phyloP scores from a whole-genome alignment of 2,888 invertebrate genomes.

The Agrochola litura region DNA sequence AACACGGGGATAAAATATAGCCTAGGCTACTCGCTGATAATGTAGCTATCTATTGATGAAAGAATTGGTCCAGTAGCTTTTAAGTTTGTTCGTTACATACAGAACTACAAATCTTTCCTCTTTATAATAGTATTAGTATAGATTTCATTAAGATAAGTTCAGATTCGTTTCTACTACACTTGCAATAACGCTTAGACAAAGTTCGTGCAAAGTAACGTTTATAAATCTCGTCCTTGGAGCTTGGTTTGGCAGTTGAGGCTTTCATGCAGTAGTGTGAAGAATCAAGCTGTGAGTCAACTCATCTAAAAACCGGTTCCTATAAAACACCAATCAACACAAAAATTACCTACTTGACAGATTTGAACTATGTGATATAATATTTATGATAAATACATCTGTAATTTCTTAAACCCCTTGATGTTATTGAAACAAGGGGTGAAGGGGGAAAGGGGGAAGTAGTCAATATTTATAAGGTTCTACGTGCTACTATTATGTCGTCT shows the following conservation, averaged over 20 bases:
- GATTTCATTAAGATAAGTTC: not conserved
- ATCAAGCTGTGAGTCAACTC: not conserved
- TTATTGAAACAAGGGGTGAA: slow-evolving; percentile 10
- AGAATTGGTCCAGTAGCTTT: no score
- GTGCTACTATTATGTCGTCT: slow-evolving; percentile 58
- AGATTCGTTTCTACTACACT: not conserved
- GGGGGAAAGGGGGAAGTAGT: not conserved
- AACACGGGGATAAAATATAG: no score
- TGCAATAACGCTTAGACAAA: not conserved
- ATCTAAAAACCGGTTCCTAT: not conserved
- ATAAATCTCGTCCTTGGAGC: not conserved
- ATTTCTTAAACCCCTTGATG: slow-evolving; percentile 3
- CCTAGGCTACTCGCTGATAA: no score
- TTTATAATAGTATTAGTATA: no score
- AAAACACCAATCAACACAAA: no score
- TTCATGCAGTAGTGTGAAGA: not conserved
- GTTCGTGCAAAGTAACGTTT: not conserved
- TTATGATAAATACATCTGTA: not conserved
- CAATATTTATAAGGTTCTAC: slow-evolving; percentile 55
- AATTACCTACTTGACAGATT: not conserved
- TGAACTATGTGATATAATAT: not conserved
- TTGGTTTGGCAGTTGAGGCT: not conserved
- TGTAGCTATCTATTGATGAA: no score
- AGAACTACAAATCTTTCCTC: no score
- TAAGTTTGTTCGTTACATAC: no score